Evolutionary conservation across 2,113 vertebrate species (phyloP), one percentile per base, ranked within the genome.

Genomic region (Harpagus bidentatus): DNA sequence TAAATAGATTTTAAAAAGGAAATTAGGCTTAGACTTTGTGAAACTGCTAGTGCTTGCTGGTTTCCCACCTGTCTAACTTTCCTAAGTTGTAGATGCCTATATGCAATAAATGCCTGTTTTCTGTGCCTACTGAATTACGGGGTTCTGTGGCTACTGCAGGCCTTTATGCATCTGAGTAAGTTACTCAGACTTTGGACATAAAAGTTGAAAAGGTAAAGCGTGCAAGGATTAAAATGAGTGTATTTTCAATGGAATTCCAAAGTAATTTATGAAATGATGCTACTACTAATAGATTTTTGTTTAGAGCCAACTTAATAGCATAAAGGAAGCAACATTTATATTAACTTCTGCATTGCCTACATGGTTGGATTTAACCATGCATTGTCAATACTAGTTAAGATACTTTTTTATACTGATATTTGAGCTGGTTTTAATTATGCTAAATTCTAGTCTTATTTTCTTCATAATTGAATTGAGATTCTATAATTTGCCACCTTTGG

Each of bases 91-190:
- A 67, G 78, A 48, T 69, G 52, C 22, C 36, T 50, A 3, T 43
- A 56, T 58, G 93, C 87, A 91, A 72, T 86, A 94, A 87, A 94
- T 85, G 56, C 73, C 81, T 93, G 62, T 59, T 71, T 52, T 82
- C 73, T 85, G 34, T 92, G 88, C 91, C 91, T 87, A 3, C 72
- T 47, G 47, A 91, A 47, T 65, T 69, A 50, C 0, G n/a, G 48
- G 34, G 52, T 86, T 84, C 79, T 74, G 50, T 86, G 79, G 38
- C 80, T 90, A 2, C 72, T 56, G 59, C 80, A 86, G 53, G 31
- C 53, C 38, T 80, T 83, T 32, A 28, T 22, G 29, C 31, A 11
- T 50, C 53, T 40, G 21, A 88, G 48, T 61, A 83, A 88, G 40
- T 84, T 93, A 50, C 40, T 91, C 21, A 34, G 61, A 28, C 58